Evolutionary conservation across 2,797 vertebrate genomes (phyloP).

Genomic region (Karalla daura): DNA sequence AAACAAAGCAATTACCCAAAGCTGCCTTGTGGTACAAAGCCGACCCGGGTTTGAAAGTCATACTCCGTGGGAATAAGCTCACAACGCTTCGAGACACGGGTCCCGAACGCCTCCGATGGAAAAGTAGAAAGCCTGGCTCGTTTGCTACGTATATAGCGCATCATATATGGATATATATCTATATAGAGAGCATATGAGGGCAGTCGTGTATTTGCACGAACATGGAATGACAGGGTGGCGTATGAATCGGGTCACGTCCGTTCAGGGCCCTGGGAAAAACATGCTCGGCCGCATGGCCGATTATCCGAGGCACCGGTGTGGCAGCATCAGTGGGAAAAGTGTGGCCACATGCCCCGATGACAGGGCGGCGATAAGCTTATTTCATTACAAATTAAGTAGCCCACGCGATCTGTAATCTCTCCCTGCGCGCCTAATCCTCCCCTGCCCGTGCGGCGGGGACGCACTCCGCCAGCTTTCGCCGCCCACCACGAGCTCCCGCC

Average conservation of each 20-base stretch:
- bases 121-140: background rate
- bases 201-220: no score
- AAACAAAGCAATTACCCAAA: background rate
- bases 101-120: no score
- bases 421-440: slow-evolving; percentile 28
- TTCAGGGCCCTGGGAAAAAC: background rate
- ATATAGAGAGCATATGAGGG: no score
- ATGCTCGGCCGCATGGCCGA: background rate
- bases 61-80: background rate
- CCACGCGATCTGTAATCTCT: slow-evolving; percentile 39
- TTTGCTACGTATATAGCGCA: no score
- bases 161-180: no score
- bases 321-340: slow-evolving; percentile 3
- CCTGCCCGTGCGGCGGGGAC: background rate
- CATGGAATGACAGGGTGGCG: no score
- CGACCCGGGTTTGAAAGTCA: background rate
- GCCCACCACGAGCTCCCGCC: no score
- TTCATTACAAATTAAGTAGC: slow-evolving; percentile 27
- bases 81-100: no score
- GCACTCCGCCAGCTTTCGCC: background rate
- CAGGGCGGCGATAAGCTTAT: slow-evolving; percentile 27
- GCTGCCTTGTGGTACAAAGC: background rate
- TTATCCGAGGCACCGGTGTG: background rate
- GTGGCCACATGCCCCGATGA: slow-evolving; percentile 7
- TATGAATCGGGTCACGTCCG: no score